Percentiles rank a stretch among this genome's conserved stretches.
These are phyloP conservation scores for Arizona elegans DNA, from an alignment of 2,113 vertebrate genomes.

Conservation along the genomic window DNA sequence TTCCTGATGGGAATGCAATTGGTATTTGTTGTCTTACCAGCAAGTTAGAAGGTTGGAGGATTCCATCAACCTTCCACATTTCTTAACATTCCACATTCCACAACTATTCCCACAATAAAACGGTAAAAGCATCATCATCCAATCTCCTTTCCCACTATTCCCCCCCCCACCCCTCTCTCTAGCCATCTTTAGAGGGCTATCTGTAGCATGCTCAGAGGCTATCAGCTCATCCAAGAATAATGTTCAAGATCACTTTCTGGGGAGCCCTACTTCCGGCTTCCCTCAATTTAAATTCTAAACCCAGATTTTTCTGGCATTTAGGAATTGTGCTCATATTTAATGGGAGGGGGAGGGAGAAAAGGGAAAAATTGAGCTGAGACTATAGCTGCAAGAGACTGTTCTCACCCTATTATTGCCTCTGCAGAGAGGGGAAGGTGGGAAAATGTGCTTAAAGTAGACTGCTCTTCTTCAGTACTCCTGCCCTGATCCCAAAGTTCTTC, in stretches of 20 bases:
- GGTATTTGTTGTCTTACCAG: neutral
- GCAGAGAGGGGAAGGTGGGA: neutral
- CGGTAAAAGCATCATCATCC: neutral
- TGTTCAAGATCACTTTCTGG: neutral
- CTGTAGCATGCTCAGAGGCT: neutral
- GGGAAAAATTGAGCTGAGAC: neutral
- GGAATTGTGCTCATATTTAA: neutral
- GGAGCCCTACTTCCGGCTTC: neutral
- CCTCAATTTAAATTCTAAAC: neutral
- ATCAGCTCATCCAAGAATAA: neutral
- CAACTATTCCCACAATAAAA: neutral
- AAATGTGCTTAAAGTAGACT: neutral
- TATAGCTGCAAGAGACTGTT: neutral
- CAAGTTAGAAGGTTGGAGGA: neutral
- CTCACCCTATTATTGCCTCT: neutral
- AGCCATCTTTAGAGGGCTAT: neutral
- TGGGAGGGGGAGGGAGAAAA: neutral
- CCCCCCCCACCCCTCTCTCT: neutral
- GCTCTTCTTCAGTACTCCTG: too few relatives aligned
- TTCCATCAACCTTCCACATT: neutral
- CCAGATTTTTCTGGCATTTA: neutral
- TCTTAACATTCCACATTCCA: neutral
- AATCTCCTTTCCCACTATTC: neutral
- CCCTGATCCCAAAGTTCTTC: neutral
- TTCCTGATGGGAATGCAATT: neutral